Evolutionary conservation across 2,113 vertebrate genomes (phyloP).

Genomic region (Phainopepla nitens): DNA sequence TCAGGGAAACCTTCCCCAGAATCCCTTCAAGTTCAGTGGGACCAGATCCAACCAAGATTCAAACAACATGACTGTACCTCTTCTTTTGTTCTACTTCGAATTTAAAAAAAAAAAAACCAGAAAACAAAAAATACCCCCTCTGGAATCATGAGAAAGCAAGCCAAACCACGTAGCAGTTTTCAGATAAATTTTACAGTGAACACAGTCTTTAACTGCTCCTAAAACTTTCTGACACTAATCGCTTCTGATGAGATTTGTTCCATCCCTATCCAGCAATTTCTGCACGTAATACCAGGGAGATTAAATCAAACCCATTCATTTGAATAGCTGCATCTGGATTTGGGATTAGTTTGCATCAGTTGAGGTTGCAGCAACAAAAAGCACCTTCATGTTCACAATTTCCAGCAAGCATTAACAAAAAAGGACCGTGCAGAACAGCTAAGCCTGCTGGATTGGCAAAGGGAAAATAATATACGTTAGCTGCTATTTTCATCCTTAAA

Average conservation of each 20-base stretch:
- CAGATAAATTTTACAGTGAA: not conserved
- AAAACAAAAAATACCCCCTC: not conserved
- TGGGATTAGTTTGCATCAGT: conserved; percentile 7
- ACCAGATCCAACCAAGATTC: not conserved
- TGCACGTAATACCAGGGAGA: not conserved
- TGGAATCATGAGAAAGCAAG: not conserved
- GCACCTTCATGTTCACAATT: not conserved
- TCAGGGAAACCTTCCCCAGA: not conserved
- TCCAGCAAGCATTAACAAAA: not conserved
- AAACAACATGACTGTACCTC: not conserved
- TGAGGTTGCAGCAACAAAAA: not conserved
- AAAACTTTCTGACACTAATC: not conserved
- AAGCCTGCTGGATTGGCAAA: not conserved
- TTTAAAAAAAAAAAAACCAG: not conserved
- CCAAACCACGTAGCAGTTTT: not conserved
- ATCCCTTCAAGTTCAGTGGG: not conserved
- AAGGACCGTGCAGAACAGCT: not conserved
- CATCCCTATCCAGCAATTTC: not conserved
- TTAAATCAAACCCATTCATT: not conserved
- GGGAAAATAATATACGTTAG: not conserved
- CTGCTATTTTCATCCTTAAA: not conserved
- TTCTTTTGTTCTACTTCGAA: not conserved
- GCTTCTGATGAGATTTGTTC: not conserved
- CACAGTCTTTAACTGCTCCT: not conserved
- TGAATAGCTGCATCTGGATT: conserved; percentile 12